Evolutionary conservation across 2,113 vertebrate genomes (phyloP).

Genomic region (Protobothrops flavoviridis): DNA sequence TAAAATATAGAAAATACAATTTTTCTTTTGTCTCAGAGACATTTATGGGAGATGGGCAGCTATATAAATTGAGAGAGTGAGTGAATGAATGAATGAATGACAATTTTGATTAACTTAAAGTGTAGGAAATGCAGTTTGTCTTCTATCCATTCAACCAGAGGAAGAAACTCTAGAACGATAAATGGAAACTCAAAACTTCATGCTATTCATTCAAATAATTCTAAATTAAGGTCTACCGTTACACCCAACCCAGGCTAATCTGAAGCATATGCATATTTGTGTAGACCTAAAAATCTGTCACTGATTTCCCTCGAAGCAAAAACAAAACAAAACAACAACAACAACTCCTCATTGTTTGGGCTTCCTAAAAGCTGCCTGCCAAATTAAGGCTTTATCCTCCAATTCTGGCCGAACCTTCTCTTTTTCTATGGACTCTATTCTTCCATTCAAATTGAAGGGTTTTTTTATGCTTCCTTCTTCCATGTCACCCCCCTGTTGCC

Average conservation of each 20-base stretch:
- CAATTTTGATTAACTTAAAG: neutral
- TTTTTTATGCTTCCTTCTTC: constrained; percentile 28
- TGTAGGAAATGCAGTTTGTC: neutral
- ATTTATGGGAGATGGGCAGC: neutral
- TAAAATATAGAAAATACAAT: neutral
- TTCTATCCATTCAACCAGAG: neutral
- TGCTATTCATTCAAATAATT: neutral
- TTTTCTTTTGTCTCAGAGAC: neutral
- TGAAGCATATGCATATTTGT: neutral
- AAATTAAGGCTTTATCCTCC: constrained; percentile 18
- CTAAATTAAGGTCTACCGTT: neutral
- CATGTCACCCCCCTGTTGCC: neutral
- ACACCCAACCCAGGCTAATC: neutral
- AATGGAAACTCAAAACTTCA: neutral
- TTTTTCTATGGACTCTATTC: constrained; percentile 58
- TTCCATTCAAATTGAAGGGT: constrained; percentile 52
- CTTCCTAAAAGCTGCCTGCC: neutral
- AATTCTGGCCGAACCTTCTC: constrained; percentile 40
- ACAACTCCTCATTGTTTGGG: neutral
- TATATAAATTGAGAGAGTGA: neutral
- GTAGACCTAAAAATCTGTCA: neutral
- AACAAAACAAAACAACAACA: neutral
- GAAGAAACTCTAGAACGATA: neutral
- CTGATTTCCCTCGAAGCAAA: neutral
- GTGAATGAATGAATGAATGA: neutral